Evolutionary conservation across 2,113 vertebrate genomes (phyloP).

Genomic region (Lanius ludovicianus): DNA sequence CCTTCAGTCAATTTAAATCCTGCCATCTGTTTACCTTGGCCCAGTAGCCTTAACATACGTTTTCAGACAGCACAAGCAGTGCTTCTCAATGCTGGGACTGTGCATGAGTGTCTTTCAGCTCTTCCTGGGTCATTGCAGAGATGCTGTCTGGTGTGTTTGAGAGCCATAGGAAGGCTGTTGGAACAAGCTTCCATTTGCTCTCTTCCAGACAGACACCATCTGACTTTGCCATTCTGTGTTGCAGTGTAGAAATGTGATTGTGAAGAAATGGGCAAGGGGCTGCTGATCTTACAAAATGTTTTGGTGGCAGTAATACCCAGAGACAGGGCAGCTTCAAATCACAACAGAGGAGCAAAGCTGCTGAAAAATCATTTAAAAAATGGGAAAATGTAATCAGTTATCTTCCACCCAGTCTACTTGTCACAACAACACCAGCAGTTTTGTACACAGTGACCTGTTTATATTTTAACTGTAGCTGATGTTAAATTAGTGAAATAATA

Average conservation of each 20-base stretch:
- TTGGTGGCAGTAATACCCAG: not conserved
- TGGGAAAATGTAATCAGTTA: rapidly evolving
- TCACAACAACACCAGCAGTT: not conserved
- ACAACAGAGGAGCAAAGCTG: not conserved
- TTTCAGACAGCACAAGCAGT: not conserved
- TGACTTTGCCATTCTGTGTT: not conserved
- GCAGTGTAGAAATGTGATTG: not conserved
- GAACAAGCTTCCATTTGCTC: not conserved
- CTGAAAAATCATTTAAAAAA: not conserved
- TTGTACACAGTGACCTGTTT: not conserved
- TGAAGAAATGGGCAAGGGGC: not conserved
- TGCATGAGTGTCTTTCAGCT: not conserved
- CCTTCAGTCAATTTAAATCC: not conserved
- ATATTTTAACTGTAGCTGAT: not conserved
- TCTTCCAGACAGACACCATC: too few species aligned
- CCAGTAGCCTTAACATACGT: not conserved
- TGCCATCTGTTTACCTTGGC: not conserved
- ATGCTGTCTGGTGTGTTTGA: not conserved
- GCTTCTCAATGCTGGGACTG: not conserved
- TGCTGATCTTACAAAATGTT: not conserved
- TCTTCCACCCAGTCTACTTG: not conserved
- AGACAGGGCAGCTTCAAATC: not conserved
- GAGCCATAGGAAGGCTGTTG: not conserved
- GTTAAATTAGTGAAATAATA: not conserved
- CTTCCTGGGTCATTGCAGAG: not conserved